phyloP scores from a whole-genome alignment of 2,113 vertebrate species.

The Megaceryle torquata region DNA sequence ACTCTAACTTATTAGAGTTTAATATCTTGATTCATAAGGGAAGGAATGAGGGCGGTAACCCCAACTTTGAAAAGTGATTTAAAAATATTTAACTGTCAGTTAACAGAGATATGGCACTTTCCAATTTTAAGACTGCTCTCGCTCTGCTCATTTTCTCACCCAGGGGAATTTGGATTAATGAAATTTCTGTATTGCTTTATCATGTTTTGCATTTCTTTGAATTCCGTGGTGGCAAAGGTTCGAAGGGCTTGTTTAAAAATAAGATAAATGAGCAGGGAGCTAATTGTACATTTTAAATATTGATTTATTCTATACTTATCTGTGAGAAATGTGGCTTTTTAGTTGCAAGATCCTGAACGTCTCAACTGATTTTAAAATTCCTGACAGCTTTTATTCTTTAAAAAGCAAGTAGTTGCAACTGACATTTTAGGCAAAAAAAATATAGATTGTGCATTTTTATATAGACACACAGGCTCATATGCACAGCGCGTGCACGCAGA shows the following conservation, averaged over 20 bases:
- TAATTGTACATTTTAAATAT: constrained; percentile 12
- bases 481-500: neutral
- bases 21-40: constrained; percentile 15
- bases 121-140: constrained; percentile 47
- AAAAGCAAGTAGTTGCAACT: neutral
- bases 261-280: neutral
- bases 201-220: constrained; percentile 62
- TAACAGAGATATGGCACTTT: constrained; percentile 54
- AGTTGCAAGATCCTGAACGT: constrained; percentile 2
- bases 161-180: constrained; percentile 67
- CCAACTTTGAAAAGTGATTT: constrained; percentile 14
- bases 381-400: neutral
- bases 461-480: neutral
- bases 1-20: constrained; percentile 30
- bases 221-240: constrained; percentile 5
- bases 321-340: constrained; percentile 4
- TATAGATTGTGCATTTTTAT: neutral
- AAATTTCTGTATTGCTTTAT: constrained; percentile 67
- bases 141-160: constrained; percentile 45
- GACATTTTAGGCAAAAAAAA: neutral
- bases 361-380: constrained; percentile 30
- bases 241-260: constrained; percentile 45
- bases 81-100: constrained; percentile 10
- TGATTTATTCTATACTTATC: constrained; percentile 12
- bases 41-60: neutral